These are phyloP conservation scores for Percopsis omiscomaycus DNA, from an alignment of 2,797 vertebrate species.

Conservation along the genomic window DNA sequence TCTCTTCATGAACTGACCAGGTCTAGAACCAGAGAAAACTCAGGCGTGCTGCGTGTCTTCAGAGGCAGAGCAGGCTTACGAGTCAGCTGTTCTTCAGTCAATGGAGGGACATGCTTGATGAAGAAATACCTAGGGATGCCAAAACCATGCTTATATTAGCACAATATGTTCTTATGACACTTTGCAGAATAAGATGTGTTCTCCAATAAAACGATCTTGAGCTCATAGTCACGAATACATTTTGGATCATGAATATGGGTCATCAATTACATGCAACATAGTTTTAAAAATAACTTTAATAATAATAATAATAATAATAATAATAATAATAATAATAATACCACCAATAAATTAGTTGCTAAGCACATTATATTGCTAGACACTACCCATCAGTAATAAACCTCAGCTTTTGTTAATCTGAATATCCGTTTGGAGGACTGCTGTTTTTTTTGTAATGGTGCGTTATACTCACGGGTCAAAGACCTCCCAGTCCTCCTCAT, in stretches of 20 bases:
- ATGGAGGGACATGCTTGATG: conserved; percentile 97
- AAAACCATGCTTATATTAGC: conserved; percentile 14
- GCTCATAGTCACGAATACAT: too few species aligned
- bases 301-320: too few species aligned
- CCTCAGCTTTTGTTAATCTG: too few species aligned
- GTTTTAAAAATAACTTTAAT: too few species aligned
- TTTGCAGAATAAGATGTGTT: neutral
- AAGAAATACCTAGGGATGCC: conserved; percentile 89
- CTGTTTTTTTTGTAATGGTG: neutral
- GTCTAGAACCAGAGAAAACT: conserved; percentile 96
- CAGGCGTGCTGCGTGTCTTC: conserved; percentile 98
- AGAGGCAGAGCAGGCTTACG: conserved; percentile 95
- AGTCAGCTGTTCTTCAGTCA: conserved; percentile 97
- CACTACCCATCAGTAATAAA: neutral
- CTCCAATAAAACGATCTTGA: neutral
- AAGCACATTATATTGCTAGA: too few species aligned
- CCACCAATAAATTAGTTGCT: too few species aligned
- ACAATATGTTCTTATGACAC: neutral
- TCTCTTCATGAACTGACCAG: conserved; percentile 78
- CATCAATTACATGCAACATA: too few species aligned
- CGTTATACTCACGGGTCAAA: conserved; percentile 94
- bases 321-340: too few species aligned
- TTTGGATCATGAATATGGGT: too few species aligned
- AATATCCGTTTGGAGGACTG: neutral
- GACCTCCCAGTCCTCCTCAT: conserved; percentile 99